Evolutionary conservation across 2,888 invertebrate genomes (phyloP), one percentile per base, ranked within the genome.

Genomic region (Diarsia mendica): DNA sequence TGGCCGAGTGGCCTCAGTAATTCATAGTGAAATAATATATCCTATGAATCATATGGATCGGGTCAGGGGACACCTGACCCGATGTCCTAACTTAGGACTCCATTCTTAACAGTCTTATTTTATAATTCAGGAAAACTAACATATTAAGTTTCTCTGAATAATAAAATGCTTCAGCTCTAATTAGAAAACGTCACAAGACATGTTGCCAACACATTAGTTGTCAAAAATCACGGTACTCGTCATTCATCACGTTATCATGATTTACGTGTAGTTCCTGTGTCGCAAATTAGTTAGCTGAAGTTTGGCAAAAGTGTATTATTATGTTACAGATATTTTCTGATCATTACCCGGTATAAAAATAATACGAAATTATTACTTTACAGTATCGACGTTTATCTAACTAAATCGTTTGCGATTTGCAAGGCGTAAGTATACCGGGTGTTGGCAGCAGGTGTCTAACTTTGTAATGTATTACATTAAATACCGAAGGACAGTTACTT

Each of bases 171-270:
- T 74, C 18, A 46, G 51, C n/a, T 55, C n/a, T 67, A 60, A 79
- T 75, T 69, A 69, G 15, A 60, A 69, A 44, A 78, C 33, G 15
- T 51, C 58, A 5, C 44, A 68, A 51, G 20, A 60, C 69, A 46
- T 60, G 68, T 51, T 78, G 58, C 79, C 75, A 75, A 68, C 68
- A 67, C 58, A 68, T 68, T 68, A 49, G 13, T 33, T 28, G 44
- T 77, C 44, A 58, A 58, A 75, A 67, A 66, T 44, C 13, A 44
- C 15, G 10, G 48, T 39, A 44, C 33, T 9, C 58, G 33, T 78
- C 58, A 23, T 78, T 60, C 55, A 33, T 46, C 33, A 78, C 28
- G 44, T 20, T 78, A 78, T 18, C n/a, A 44, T 44, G 58, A 78
- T 67, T 58, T 67, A 20, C n/a, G 48, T 58, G 48, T 58, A 58